Percentiles rank a stretch among this genome's conserved stretches.
Evolutionary conservation across 2,113 vertebrate species (phyloP).

Genomic region (Entomyzon cyanotis): DNA sequence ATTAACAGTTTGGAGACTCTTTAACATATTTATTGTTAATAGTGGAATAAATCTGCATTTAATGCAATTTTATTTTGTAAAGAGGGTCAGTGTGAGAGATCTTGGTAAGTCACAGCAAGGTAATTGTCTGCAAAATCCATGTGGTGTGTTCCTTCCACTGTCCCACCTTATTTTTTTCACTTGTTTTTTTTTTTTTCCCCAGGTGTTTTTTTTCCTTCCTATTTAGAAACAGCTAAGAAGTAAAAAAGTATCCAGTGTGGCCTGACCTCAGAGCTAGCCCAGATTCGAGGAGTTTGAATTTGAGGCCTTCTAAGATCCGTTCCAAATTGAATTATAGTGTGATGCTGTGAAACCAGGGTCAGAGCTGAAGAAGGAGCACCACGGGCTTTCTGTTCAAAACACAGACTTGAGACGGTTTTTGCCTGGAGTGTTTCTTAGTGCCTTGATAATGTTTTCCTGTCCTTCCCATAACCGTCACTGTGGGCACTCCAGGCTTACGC

Average conservation of each 20-base stretch:
- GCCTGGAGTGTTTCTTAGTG: neutral
- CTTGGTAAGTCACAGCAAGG: neutral
- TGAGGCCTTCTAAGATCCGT: neutral
- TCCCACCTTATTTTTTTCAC: fast-evolving
- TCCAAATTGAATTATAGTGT: neutral
- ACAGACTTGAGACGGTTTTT: neutral
- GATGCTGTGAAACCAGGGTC: neutral
- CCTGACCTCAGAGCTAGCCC: neutral
- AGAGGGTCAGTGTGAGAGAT: neutral
- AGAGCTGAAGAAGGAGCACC: neutral
- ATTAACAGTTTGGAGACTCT: neutral
- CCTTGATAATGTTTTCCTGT: neutral
- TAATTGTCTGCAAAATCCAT: neutral
- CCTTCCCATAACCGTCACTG: neutral
- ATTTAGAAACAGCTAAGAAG: neutral
- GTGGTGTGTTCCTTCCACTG: neutral
- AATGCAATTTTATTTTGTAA: neutral
- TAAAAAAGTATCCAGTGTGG: neutral
- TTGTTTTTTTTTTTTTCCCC: fast-evolving
- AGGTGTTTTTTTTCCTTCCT: no score
- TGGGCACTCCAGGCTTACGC: neutral
- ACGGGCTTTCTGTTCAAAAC: neutral
- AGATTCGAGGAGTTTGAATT: neutral
- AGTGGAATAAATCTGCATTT: neutral
- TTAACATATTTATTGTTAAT: neutral